These are phyloP conservation scores for Sturmia bella DNA, from an alignment of 2,888 invertebrate species.

Conservation along the genomic window DNA sequence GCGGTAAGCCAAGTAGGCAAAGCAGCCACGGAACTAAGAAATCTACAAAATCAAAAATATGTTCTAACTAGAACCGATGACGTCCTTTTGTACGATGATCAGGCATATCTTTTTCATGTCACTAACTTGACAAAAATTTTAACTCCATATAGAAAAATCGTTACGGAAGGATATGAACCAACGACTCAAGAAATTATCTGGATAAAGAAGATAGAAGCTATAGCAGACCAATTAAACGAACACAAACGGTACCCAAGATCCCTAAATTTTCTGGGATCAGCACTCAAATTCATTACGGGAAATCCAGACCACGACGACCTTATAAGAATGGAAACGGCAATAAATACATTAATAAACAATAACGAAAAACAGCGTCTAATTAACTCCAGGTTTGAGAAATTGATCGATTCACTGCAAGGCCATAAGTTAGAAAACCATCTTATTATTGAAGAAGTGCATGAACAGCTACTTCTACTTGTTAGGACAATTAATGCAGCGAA, in stretches of 20 bases:
- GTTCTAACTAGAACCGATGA: slow-evolving; percentile 16
- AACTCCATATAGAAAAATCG: slow-evolving; percentile 9
- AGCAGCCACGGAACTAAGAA: slow-evolving; percentile 11
- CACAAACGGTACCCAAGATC: slow-evolving; percentile 29
- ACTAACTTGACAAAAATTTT: slow-evolving; percentile 33
- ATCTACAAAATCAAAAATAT: background rate
- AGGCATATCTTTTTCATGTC: slow-evolving; percentile 27
- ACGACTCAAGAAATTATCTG: slow-evolving; percentile 14
- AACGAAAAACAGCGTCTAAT: too few species aligned
- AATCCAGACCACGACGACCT: too few species aligned
- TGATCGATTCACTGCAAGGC: too few species aligned
- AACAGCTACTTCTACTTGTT: too few species aligned
- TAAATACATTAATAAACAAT: too few species aligned
- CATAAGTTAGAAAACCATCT: too few species aligned
- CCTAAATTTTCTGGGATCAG: slow-evolving; percentile 19
- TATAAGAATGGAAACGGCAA: too few species aligned
- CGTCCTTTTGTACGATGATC: slow-evolving; percentile 10
- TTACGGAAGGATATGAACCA: background rate
- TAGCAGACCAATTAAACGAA: slow-evolving; percentile 9
- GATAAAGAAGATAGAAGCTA: slow-evolving; percentile 11
- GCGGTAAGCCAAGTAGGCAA: slow-evolving; percentile 3
- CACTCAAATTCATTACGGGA: slow-evolving; percentile 1
- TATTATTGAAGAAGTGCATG: too few species aligned
- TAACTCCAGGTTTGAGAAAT: too few species aligned
- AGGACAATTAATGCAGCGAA: too few species aligned